Conservation (phyloP, 2,888 invertebrate genomes). For the Tipula helvola region DNA sequence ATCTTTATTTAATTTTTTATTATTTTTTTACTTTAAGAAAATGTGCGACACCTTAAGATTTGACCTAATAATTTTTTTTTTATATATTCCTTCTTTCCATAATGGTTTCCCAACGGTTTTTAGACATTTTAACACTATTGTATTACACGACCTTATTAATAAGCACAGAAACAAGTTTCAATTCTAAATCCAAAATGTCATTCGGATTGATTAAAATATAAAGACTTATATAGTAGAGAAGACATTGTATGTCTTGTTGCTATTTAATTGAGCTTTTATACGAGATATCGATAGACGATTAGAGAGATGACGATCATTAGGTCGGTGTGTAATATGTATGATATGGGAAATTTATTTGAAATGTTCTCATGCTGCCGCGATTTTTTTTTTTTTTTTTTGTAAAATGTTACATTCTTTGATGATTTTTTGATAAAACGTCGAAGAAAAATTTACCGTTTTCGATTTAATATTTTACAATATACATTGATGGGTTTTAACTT, state of each 20-base stretch:
- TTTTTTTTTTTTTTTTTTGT: neutral
- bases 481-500: neutral
- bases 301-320: neutral
- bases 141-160: neutral
- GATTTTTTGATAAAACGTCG: neutral
- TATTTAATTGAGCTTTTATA: neutral
- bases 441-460: neutral
- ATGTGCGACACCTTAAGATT: neutral
- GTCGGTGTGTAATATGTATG: neutral
- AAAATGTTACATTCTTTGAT: neutral
- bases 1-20: neutral
- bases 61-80: neutral
- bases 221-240: neutral
- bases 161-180: neutral
- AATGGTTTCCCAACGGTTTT: neutral
- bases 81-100: neutral
- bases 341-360: neutral
- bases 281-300: neutral
- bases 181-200: neutral
- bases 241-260: neutral
- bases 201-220: neutral
- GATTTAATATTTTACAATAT: neutral
- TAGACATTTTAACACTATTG: neutral
- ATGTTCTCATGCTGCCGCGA: neutral
- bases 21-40: neutral